Base-by-base conservation (phyloP, 1,140 invertebrate genomes). In the Augochlora pura region DNA sequence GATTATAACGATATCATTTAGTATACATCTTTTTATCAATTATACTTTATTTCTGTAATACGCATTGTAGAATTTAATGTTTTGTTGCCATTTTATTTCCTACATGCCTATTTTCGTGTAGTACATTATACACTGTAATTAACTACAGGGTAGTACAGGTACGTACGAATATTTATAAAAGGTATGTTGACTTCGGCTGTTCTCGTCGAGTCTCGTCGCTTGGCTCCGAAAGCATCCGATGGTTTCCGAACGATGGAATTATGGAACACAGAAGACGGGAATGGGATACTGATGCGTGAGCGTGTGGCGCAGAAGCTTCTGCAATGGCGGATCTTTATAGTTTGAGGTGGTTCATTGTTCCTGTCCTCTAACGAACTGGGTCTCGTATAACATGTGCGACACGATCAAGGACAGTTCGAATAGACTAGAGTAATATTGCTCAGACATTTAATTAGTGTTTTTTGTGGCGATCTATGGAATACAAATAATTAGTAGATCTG, bases 261-360 rank as follows among this genome's bases (percentile, higher is more conserved):
- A 32, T 4, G 32, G 32, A 32, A 32, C 32, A 32, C 4, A 4
- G 32, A 4, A 32, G 32, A 2, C 32, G 32, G 32, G 32, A 32
- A 32, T 32, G 32, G 32, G 32, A 32, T 32, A 4, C 32, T 32
- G 32, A 1, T 32, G 32, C 32, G 32, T 32, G 32, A 32, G 32
- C 8, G 27, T n/a, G 42, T 46, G 16, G 9, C n/a, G 2, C 6
- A 71, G n/a, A 32, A 77, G 75, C 71, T 52, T 21, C 27, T 18
- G 64, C 42, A 72, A 78, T 78, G 76, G 68, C 76, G 69, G 46
- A 72, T 39, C 14, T 16, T 6, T 25, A 38, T 59, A 12, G 60
- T 38, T 3, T 25, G 27, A 71, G 76, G 69, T 78, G 46, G 38
- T 23, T 38, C 46, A n/a, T 52, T 72, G 6, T 14, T 65, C 49